Evolutionary conservation across 37 sponge, comb jelly and placozoan species (phyloP).

Genomic region (Chondrilla cf. caribensis): DNA sequence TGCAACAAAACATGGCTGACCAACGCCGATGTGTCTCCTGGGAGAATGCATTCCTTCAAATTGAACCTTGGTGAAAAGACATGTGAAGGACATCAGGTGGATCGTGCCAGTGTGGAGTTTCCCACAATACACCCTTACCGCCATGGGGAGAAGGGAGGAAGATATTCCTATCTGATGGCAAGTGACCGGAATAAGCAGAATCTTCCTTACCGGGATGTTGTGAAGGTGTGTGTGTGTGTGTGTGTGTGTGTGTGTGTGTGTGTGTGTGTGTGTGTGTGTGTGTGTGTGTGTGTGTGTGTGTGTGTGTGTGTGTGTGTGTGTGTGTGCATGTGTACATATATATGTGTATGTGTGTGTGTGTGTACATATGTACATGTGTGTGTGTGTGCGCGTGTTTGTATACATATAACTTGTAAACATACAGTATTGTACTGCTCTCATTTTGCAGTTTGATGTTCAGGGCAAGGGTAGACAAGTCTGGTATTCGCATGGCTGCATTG

Average conservation of each 20-base stretch:
- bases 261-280: neutral
- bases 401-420: too few relatives aligned
- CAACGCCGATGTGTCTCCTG: slow-evolving; percentile 72
- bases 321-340: too few relatives aligned
- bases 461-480: slow-evolving; percentile 65
- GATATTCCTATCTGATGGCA: slow-evolving; percentile 89
- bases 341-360: too few relatives aligned
- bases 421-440: too few relatives aligned
- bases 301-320: too few relatives aligned
- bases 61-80: slow-evolving; percentile 42
- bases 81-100: slow-evolving; percentile 38
- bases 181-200: slow-evolving; percentile 75
- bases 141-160: slow-evolving; percentile 50
- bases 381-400: too few relatives aligned
- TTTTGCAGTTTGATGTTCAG: slow-evolving; percentile 52
- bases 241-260: too few relatives aligned
- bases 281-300: too few relatives aligned
- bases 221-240: slow-evolving; percentile 61
- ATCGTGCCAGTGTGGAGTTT: slow-evolving; percentile 80
- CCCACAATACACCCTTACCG: slow-evolving; percentile 73
- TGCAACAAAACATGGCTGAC: slow-evolving; percentile 45
- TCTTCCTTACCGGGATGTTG: slow-evolving; percentile 86
- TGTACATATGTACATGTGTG: too few relatives aligned
- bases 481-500: slow-evolving; percentile 82
- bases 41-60: slow-evolving; percentile 45